Evolutionary conservation across 2,113 vertebrate species (phyloP), one percentile per base, ranked within the genome.

Genomic region (Cardinalis cardinalis): DNA sequence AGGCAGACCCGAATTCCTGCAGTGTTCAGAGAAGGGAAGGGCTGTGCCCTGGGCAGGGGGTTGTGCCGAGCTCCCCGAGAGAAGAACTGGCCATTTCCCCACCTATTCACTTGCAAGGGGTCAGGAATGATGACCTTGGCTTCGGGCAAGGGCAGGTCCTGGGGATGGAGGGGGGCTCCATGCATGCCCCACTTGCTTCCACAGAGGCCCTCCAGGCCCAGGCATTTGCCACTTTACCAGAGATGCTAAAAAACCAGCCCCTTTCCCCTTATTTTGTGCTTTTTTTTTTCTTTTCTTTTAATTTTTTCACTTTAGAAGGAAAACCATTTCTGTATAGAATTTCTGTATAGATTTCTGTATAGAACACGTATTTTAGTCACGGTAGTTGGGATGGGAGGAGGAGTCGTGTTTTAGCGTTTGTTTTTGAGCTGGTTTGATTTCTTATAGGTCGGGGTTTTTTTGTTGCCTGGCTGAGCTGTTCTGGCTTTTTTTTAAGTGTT

Each of bases 231-330:
- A n/a, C 8, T n/a, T 91, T 29, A 28, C 34, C 32, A 59, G 36
- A 74, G 61, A 23, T 26, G 46, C 25, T 44, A 56, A 64, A 31
- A 16, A 63, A 52, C 25, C 38, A 68, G 40, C 40, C 3, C 18
- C 13, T 88, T 77, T 60, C 40, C 64, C 49, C 10, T 75, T 36
- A 31, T 8, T 64, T 40, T 36, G 4, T 26, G 20, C 23, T 2
- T 4, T 14, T 26, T 26, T 6, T 14, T 20, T 14, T 2, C 21
- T 21, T 8, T 25, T 2, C 6, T 7, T 25, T 16, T 5, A 55
- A 6, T 9, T 6, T 26, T 63, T 59, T 29, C 0, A 25, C 36
- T 71, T 44, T 3, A n/a, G 20, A 12, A 44, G 16, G 23, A 20
- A 49, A 88, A 51, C 3, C 10, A 29, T 52, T 52, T 52, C 51